Evolutionary conservation across 2,888 invertebrate species (phyloP).

Genomic region (Rotaria macrura): DNA sequence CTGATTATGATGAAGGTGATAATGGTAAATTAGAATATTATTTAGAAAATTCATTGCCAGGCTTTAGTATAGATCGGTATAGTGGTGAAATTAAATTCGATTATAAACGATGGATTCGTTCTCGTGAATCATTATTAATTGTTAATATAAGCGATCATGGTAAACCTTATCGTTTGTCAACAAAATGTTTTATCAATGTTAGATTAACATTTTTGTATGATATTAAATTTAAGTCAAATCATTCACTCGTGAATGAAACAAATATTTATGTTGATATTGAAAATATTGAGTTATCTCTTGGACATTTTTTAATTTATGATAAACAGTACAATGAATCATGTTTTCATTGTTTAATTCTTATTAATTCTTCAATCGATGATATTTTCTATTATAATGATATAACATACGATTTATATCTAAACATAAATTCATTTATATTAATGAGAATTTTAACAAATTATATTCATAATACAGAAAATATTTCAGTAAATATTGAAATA

Average conservation of each 20-base stretch:
- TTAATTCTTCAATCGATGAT: background rate
- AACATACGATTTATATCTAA: background rate
- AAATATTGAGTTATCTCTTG: background rate
- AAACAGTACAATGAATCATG: background rate
- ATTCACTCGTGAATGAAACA: background rate
- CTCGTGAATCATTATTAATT: background rate
- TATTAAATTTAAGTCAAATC: background rate
- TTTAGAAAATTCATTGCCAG: background rate
- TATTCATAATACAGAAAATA: background rate
- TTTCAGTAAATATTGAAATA: background rate
- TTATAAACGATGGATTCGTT: background rate
- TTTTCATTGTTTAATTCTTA: background rate
- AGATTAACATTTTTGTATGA: background rate
- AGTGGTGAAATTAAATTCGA: background rate
- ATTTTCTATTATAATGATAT: background rate
- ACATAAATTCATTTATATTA: background rate
- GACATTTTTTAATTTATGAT: background rate
- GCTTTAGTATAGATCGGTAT: background rate
- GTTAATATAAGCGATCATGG: background rate
- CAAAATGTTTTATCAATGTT: background rate
- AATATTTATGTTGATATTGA: background rate
- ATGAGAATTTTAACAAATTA: slow-evolving; percentile 7
- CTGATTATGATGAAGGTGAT: slow-evolving; percentile 2
- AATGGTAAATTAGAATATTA: background rate
- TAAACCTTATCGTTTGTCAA: background rate